These are phyloP conservation scores for Mactra quadrangularis DNA, from an alignment of 1,140 invertebrate genomes.

Conservation along the genomic window DNA sequence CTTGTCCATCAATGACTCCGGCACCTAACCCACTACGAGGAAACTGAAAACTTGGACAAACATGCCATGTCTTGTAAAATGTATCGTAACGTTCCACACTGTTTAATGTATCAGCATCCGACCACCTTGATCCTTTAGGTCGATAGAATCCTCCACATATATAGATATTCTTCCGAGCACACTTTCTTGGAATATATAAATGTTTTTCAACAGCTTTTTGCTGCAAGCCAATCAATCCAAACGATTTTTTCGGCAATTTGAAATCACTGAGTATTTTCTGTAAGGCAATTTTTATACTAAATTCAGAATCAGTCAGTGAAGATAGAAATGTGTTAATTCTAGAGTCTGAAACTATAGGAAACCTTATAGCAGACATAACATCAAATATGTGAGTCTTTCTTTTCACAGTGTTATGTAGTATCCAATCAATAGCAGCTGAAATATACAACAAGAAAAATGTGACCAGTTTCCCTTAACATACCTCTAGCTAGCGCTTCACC, in stretches of 20 bases:
- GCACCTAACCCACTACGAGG: constrained; percentile 71
- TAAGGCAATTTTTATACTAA: constrained; percentile 63
- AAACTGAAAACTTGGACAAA: constrained; percentile 58
- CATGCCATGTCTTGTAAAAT: constrained; percentile 69
- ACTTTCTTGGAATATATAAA: constrained; percentile 64
- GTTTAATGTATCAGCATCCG: constrained; percentile 69
- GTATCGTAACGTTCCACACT: constrained; percentile 73
- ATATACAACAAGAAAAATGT: background rate
- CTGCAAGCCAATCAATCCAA: constrained; percentile 32
- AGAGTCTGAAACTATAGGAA: constrained; percentile 70
- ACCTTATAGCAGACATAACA: constrained; percentile 69
- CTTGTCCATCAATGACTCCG: constrained; percentile 65
- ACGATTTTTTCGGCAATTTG: constrained; percentile 29
- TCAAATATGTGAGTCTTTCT: constrained; percentile 68
- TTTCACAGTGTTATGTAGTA: constrained; percentile 61
- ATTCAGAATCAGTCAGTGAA: constrained; percentile 60
- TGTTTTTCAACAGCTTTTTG: constrained; percentile 12
- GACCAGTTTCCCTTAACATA: background rate
- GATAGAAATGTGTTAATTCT: constrained; percentile 65
- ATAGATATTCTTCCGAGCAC: constrained; percentile 85
- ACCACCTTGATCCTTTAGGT: constrained; percentile 83
- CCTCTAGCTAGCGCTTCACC: too few species aligned
- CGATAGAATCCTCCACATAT: constrained; percentile 74
- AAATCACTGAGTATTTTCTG: constrained; percentile 61
- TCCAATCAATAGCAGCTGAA: constrained; percentile 72